Evolutionary conservation across 2,888 invertebrate genomes (phyloP).

Genomic region (Tipula confusa): DNA sequence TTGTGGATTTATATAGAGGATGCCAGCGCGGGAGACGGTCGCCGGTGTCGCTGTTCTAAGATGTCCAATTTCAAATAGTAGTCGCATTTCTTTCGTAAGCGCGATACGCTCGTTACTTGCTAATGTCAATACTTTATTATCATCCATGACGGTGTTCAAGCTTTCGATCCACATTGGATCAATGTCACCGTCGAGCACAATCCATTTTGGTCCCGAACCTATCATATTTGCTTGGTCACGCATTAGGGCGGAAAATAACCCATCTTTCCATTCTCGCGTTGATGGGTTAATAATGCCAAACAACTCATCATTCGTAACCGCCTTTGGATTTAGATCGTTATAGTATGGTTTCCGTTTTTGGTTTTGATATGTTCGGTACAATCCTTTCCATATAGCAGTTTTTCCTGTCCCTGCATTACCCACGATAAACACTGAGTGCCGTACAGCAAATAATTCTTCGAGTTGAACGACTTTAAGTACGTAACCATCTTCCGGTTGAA

Average conservation of each 20-base stretch:
- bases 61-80: conserved; percentile 88
- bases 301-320: conserved; percentile 91
- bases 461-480: conserved; percentile 83
- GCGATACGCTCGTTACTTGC: conserved; percentile 95
- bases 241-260: conserved; percentile 87
- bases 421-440: conserved; percentile 87
- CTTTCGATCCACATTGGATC: conserved; percentile 99
- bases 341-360: conserved; percentile 76
- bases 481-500: conserved; percentile 90
- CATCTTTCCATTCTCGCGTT: conserved; percentile 89
- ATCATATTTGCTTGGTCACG: conserved; percentile 86
- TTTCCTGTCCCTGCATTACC: conserved; percentile 90
- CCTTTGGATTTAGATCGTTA: conserved; percentile 92
- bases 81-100: conserved; percentile 79
- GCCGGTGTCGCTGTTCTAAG: conserved; percentile 91
- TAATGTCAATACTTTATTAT: conserved; percentile 87
- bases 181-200: conserved; percentile 91
- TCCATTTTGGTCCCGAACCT: conserved; percentile 88
- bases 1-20: conserved; percentile 88
- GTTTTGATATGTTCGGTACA: conserved; percentile 77
- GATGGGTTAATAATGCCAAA: conserved; percentile 92
- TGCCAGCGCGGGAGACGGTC: conserved; percentile 91
- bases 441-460: conserved; percentile 86
- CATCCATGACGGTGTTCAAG: conserved; percentile 94
- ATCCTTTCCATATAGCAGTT: conserved; percentile 87